phyloP scores from a whole-genome alignment of 2,113 vertebrate species.

The Chaenogobius annularis region DNA sequence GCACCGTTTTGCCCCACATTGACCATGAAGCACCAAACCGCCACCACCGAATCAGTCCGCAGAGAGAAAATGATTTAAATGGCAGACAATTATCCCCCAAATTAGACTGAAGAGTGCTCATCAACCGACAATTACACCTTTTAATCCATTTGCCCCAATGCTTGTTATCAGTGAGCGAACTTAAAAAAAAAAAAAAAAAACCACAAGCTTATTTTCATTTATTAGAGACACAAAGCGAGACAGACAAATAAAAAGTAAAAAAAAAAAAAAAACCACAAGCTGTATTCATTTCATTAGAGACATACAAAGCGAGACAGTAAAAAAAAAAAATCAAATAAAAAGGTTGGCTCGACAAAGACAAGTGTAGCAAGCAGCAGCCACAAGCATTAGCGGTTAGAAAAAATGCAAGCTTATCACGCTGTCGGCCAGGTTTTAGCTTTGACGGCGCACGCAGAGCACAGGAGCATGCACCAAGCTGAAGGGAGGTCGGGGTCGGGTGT shows the following conservation, averaged over 20 bases:
- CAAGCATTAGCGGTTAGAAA: constrained; percentile 44
- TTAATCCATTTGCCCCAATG: neutral
- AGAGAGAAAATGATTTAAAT: constrained; percentile 13
- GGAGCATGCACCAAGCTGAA: constrained; percentile 63
- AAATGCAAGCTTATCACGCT: constrained; percentile 44
- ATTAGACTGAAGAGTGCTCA: constrained; percentile 20
- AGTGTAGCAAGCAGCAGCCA: constrained; percentile 20
- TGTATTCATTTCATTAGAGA: constrained; percentile 68
- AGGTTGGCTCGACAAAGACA: neutral
- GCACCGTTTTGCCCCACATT: constrained; percentile 11
- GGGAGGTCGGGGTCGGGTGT: constrained; percentile 3
- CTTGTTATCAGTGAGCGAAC: constrained; percentile 17
- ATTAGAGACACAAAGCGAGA: constrained; percentile 31
- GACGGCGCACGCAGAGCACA: constrained; percentile 26
- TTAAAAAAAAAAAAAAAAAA: too few species aligned
- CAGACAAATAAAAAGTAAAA: neutral
- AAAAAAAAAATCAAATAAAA: neutral
- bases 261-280: constrained; percentile 25
- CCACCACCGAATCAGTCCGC: constrained; percentile 65
- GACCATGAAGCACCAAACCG: constrained; percentile 62
- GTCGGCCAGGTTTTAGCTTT: constrained; percentile 40
- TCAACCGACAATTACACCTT: constrained; percentile 21
- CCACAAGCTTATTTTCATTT: constrained; percentile 79
- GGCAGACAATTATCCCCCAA: constrained; percentile 30
- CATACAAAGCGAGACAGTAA: constrained; percentile 16